Evolutionary conservation across 2,888 invertebrate genomes (phyloP), one percentile per base, ranked within the genome.

Genomic region (Scelioninae gen. 2): DNA sequence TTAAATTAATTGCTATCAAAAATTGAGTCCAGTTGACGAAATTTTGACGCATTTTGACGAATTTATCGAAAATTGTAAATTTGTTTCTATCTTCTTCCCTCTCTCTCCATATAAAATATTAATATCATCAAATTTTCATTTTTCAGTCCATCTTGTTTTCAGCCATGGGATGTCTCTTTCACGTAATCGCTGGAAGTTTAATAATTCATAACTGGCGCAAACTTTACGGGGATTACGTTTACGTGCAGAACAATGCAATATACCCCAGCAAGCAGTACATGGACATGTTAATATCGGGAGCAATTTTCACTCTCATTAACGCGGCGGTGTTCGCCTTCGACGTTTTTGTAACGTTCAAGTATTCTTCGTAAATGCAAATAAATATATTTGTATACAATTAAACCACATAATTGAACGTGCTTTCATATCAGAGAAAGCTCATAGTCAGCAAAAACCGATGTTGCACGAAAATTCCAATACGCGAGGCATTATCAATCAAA

Each of bases 181-280:
- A 91, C 82, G 86, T 91, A 2, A 89, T 91, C 0, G 90, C 92
- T 0, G 92, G 90, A 25, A 90, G 90, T 74, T 87, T 93, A 64
- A 89, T 92, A 60, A 89, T 92, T 73, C 89, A 87, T 74, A 87
- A 86, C 69, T 88, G 88, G 87, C 82, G 86, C 71, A 84, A 81
- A 52, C 79, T 82, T 3, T 73, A 78, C 55, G 79, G 81, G 19
- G 78, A 76, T 28, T 81, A 80, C 71, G 83, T 87, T 46, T 86
- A 86, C 73, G 80, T 85, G 19, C 83, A 86, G 64, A 87, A 87
- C 78, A 87, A 88, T 76, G 86, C 87, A 67, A 84, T 87, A 60
- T 88, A 90, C 76, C 90, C 92, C 9, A 90, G 91, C 82, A 91
- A 92, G 81, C 89, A 89, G 80, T 90, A 91, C 79, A 89, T 91